Evolutionary conservation across 2,888 invertebrate species (phyloP).

Genomic region (Vesta saturnalis): DNA sequence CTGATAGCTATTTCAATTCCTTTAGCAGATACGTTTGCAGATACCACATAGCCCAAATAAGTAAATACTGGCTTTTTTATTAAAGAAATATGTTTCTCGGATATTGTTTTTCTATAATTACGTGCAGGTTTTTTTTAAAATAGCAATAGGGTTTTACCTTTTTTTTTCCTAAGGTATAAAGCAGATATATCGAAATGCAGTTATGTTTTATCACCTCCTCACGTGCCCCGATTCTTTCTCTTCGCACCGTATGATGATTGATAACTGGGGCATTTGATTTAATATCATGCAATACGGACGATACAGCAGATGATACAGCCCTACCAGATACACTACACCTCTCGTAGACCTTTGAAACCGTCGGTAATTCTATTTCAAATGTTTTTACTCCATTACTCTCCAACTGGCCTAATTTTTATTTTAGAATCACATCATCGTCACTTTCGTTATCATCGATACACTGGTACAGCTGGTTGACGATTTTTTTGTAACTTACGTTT

Average conservation of each 20-base stretch:
- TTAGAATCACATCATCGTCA: too few relatives aligned
- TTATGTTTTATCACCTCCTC: not conserved
- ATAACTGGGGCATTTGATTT: not conserved
- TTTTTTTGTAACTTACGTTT: too few relatives aligned
- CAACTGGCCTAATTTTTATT: too few relatives aligned
- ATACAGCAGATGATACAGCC: not conserved
- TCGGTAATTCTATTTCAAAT: not conserved
- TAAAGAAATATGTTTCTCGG: not conserved
- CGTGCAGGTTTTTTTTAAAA: not conserved
- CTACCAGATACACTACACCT: too few relatives aligned
- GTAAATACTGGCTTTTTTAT: not conserved
- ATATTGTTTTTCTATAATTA: not conserved
- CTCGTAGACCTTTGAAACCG: not conserved
- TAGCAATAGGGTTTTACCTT: not conserved
- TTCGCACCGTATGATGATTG: not conserved
- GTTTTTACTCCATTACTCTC: too few relatives aligned
- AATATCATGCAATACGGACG: not conserved
- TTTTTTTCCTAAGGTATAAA: not conserved
- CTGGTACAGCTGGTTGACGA: too few relatives aligned
- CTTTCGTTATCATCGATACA: not conserved
- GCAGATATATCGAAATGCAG: not conserved
- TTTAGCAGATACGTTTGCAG: not conserved
- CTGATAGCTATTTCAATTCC: not conserved
- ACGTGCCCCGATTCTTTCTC: not conserved
- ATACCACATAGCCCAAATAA: not conserved